Evolutionary conservation across 1,140 invertebrate genomes (phyloP).

Genomic region (Micrasema minimum): DNA sequence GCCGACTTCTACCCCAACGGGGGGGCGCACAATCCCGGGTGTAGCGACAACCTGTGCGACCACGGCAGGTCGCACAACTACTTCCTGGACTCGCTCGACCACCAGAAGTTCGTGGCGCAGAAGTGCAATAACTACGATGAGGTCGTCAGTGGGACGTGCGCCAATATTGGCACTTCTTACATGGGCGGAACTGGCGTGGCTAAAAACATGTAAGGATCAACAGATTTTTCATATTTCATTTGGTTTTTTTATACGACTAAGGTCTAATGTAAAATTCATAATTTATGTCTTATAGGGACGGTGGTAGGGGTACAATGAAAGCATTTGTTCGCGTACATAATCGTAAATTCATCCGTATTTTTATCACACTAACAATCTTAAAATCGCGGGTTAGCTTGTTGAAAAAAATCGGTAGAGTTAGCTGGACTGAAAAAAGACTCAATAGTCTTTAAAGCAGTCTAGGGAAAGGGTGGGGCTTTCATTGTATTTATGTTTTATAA

Average conservation of each 20-base stretch:
- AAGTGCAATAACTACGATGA: slow-evolving; percentile 45
- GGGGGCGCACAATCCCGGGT: slow-evolving; percentile 71
- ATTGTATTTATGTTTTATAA: background rate
- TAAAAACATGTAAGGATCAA: slow-evolving; percentile 43
- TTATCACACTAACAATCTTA: too few species aligned
- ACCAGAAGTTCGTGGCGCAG: slow-evolving; percentile 33
- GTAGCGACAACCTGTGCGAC: slow-evolving; percentile 54
- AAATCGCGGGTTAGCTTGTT: too few species aligned
- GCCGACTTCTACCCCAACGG: slow-evolving; percentile 79
- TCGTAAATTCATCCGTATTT: too few species aligned
- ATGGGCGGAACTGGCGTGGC: slow-evolving; percentile 41
- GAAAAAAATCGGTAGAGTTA: too few species aligned
- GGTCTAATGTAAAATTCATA: background rate
- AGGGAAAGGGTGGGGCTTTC: too few species aligned
- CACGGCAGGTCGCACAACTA: slow-evolving; percentile 37
- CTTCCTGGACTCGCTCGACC: slow-evolving; percentile 42
- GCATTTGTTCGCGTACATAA: too few species aligned
- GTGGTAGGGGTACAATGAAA: background rate
- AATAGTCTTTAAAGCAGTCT: too few species aligned
- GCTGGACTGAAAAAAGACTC: too few species aligned
- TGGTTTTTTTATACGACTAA: too few species aligned
- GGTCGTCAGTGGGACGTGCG: slow-evolving; percentile 29
- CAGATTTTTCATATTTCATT: background rate
- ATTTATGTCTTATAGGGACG: background rate
- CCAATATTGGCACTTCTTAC: slow-evolving; percentile 30